These are phyloP conservation scores for Forbesichthys agassizii DNA, from an alignment of 2,113 vertebrate genomes.

Conservation along the genomic window DNA sequence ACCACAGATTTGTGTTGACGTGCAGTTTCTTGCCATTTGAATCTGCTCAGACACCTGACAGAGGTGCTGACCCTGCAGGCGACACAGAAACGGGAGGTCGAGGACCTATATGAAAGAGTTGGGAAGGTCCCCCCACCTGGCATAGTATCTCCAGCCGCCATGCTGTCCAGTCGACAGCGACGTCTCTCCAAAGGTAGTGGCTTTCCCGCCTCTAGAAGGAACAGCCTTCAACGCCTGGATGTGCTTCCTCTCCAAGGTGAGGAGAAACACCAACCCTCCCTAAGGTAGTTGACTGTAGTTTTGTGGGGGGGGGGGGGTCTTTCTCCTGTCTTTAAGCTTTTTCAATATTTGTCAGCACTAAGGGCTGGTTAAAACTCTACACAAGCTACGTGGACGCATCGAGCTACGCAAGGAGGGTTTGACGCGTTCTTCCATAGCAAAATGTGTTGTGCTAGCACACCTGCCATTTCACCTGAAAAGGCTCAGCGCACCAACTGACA, in stretches of 20 bases:
- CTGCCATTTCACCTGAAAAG: no score
- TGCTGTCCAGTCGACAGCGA: constrained; percentile 90
- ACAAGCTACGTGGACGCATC: no score
- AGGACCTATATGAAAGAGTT: constrained; percentile 88
- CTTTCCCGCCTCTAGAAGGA: constrained; percentile 86
- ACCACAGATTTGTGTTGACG: neutral
- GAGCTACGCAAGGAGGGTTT: no score
- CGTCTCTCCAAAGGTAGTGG: constrained; percentile 89
- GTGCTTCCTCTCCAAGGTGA: constrained; percentile 81
- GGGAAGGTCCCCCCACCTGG: constrained; percentile 90
- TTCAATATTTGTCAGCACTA: no score
- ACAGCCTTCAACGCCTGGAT: constrained; percentile 94
- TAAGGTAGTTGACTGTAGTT: neutral
- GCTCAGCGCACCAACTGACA: no score
- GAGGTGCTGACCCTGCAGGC: constrained; percentile 91
- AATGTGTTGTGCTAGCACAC: no score
- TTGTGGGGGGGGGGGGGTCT: no score
- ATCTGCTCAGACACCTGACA: constrained; percentile 80
- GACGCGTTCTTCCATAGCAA: no score
- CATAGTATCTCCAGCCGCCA: constrained; percentile 89
- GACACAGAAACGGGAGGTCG: constrained; percentile 92
- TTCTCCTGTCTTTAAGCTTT: no score
- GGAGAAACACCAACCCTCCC: neutral
- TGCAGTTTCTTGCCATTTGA: neutral
- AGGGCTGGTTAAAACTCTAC: no score